Evolutionary conservation across 2,888 invertebrate genomes (phyloP).

Genomic region (Siphlonurus alternatus): DNA sequence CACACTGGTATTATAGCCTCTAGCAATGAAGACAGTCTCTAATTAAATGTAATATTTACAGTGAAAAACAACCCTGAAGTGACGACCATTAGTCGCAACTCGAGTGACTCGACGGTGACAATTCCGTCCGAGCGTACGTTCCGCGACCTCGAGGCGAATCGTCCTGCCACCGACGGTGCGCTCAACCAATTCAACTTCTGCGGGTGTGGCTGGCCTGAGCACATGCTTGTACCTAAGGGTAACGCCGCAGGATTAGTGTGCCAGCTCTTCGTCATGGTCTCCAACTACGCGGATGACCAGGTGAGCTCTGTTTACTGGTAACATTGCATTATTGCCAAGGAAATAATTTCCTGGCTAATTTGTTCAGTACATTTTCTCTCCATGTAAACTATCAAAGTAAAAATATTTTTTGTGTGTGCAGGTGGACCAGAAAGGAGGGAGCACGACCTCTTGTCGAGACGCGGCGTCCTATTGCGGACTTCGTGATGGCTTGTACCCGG

Average conservation of each 20-base stretch:
- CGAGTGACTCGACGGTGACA: constrained; percentile 58
- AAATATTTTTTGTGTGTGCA: neutral
- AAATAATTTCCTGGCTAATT: too few relatives aligned
- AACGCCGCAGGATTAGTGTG: constrained; percentile 21
- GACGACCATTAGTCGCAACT: constrained; percentile 36
- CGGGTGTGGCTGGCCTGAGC: constrained; percentile 53
- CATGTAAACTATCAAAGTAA: too few relatives aligned
- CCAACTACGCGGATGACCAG: constrained; percentile 20
- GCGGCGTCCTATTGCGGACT: constrained; percentile 68
- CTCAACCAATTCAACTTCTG: constrained; percentile 55
- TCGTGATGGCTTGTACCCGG: constrained; percentile 59
- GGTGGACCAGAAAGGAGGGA: neutral
- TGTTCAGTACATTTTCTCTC: too few relatives aligned
- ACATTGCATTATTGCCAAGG: too few relatives aligned
- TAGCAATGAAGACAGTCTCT: too few relatives aligned
- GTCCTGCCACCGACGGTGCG: constrained; percentile 31
- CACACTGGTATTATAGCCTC: too few relatives aligned
- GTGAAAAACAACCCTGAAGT: neutral
- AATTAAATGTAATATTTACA: too few relatives aligned
- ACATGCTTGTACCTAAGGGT: constrained; percentile 38
- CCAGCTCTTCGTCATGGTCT: constrained; percentile 24
- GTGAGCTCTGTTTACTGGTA: constrained; percentile 18
- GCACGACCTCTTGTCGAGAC: constrained; percentile 38
- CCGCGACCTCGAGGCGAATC: constrained; percentile 43
- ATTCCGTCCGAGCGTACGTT: constrained; percentile 70